These are phyloP conservation scores for Drosophila varians DNA, from an alignment of 1,140 invertebrate genomes.

Conservation along the genomic window DNA sequence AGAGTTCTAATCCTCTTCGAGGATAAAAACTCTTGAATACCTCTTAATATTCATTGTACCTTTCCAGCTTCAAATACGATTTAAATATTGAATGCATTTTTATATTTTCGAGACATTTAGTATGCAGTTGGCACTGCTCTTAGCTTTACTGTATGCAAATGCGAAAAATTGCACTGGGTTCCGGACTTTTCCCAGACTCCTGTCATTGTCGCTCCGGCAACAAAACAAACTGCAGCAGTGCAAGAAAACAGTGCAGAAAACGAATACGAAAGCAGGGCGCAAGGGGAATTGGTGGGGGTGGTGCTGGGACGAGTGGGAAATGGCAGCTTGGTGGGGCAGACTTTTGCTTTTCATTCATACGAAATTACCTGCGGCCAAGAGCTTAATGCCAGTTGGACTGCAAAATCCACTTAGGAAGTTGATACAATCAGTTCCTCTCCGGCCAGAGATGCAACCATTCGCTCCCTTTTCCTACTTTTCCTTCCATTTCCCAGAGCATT, in stretches of 20 bases:
- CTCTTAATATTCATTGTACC: background rate
- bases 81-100: background rate
- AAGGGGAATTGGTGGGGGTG: background rate
- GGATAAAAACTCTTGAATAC: background rate
- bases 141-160: conserved; percentile 27
- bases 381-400: conserved; percentile 81
- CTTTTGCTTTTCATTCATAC: conserved; percentile 81
- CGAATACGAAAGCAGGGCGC: conserved; percentile 41
- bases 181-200: conserved; percentile 15
- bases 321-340: conserved; percentile 32
- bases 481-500: conserved; percentile 30
- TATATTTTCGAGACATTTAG: background rate
- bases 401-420: conserved; percentile 82
- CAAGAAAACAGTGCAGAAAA: conserved; percentile 55
- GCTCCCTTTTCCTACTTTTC: conserved; percentile 10
- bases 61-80: background rate
- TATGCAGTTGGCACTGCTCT: background rate
- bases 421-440: conserved; percentile 78
- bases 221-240: conserved; percentile 53
- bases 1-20: too few relatives aligned
- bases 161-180: conserved; percentile 9
- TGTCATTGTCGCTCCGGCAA: conserved; percentile 43
- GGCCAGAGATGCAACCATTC: conserved; percentile 35
- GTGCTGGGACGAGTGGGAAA: background rate
- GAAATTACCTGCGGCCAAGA: conserved; percentile 81